A percentile compares a stretch with the other conserved stretches of the same genome.
phyloP scores from a whole-genome alignment of 2,888 invertebrate genomes.

The Nipponacmea schrenckii region DNA sequence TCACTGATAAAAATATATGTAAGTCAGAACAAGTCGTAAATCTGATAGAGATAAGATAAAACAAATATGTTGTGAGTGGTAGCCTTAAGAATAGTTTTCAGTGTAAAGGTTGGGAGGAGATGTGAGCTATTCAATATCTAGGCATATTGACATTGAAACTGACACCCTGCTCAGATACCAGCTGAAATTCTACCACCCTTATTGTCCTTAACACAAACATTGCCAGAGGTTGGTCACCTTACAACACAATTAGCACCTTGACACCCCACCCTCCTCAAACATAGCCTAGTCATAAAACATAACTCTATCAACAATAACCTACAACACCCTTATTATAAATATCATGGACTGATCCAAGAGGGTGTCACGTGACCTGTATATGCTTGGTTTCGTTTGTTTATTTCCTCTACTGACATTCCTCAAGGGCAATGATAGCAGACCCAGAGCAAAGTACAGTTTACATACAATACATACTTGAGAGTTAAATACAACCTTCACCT shows the following conservation, averaged over 20 bases:
- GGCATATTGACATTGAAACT: no score
- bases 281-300: conserved; percentile 6
- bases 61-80: no score
- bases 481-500: conserved; percentile 28
- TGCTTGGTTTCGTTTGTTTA: conserved; percentile 13
- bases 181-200: no score
- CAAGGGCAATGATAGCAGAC: conserved; percentile 17
- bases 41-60: no score
- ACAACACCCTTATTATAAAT: neutral
- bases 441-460: conserved; percentile 3
- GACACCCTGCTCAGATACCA: no score
- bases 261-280: conserved; percentile 11
- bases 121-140: no score
- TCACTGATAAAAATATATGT: no score
- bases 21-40: no score
- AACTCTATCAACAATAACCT: conserved; percentile 7
- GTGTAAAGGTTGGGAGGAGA: no score
- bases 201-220: neutral
- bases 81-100: no score
- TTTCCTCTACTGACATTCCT: conserved; percentile 17
- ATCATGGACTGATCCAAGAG: conserved; percentile 7
- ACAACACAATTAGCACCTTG: neutral
- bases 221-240: neutral
- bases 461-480: neutral
- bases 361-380: conserved; percentile 9